Base-by-base conservation (phyloP, 2,797 vertebrate species). In the Pseudomugil tenellus region DNA sequence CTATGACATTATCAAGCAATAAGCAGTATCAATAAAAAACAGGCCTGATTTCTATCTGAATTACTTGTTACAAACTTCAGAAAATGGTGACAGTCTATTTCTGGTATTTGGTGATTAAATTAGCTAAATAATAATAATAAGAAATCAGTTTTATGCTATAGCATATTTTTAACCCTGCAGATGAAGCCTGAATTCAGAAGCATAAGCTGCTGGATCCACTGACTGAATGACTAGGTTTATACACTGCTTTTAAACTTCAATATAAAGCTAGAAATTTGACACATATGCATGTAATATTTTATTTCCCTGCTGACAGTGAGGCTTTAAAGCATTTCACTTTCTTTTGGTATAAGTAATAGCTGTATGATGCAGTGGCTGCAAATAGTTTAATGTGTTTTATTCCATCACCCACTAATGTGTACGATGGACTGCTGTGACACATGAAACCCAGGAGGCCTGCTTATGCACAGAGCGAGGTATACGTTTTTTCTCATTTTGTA, bases 311-410 rank as follows among this genome's bases (percentile, higher is more conserved):
- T 29, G 26, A 53, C 58, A 64, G 63, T 61, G 8, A 62, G 73
- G 63, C 77, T 80, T 80, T 84, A 86, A 81, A 85, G 85, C 87
- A 66, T 72, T 73, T 62, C 63, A 64, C 52, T 76, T 70, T 71
- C 63, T 46, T n/a, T 64, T 61, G 62, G 62, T 71, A 72, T 85
- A 79, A 84, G 83, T 71, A 78, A 74, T 86, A 74, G 77, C 84
- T 68, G 71, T 59, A 79, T 52, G 71, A 76, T 74, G 58, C 63
- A 70, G 56, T 26, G 51, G 58, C 70, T 69, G 67, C 19, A 58
- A 66, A 61, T 53, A 52, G 81, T 79, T 84, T 80, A 64, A 81
- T 84, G 64, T 63, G 66, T 52, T 46, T 75, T 74, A 35, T 66
- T 57, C 13, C 60, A 71, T 75, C 72, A 84, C 76, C 78, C 56